phyloP scores from a whole-genome alignment of 2,797 vertebrate species.

The Atherinosoma microstoma region DNA sequence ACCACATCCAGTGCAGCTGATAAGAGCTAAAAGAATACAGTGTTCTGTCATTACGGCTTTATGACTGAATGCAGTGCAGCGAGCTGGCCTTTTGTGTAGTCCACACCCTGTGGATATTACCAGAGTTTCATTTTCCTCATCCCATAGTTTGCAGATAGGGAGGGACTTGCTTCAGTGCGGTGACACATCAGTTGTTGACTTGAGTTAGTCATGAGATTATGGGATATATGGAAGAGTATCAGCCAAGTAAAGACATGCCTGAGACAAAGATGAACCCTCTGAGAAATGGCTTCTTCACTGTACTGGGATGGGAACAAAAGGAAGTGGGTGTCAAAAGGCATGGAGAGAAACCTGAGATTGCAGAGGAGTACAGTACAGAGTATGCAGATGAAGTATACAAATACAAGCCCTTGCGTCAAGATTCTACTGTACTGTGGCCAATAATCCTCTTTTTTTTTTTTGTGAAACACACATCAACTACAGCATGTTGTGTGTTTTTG shows the following conservation, averaged over 20 bases:
- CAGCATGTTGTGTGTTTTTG: conserved; percentile 20
- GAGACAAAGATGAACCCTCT: conserved; percentile 38
- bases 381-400: conserved; percentile 5
- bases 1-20: neutral
- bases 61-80: conserved; percentile 6
- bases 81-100: conserved; percentile 32
- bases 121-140: conserved; percentile 56
- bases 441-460: neutral
- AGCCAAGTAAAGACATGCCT: conserved; percentile 36
- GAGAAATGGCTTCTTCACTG: conserved; percentile 26
- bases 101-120: conserved; percentile 55
- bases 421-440: neutral
- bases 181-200: conserved; percentile 53
- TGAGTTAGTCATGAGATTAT: conserved; percentile 38
- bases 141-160: conserved; percentile 39
- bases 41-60: conserved; percentile 3
- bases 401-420: neutral
- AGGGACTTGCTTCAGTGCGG: conserved; percentile 30
- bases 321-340: conserved; percentile 35
- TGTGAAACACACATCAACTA: neutral
- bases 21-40: conserved; percentile 1
- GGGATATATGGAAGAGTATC: neutral
- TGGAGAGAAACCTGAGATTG: conserved; percentile 46
- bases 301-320: conserved; percentile 44
- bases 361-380: conserved; percentile 32